Percentiles rank a stretch among this genome's conserved stretches.
phyloP scores from a whole-genome alignment of 2,113 vertebrate genomes.

The Vanacampus margaritifer region DNA sequence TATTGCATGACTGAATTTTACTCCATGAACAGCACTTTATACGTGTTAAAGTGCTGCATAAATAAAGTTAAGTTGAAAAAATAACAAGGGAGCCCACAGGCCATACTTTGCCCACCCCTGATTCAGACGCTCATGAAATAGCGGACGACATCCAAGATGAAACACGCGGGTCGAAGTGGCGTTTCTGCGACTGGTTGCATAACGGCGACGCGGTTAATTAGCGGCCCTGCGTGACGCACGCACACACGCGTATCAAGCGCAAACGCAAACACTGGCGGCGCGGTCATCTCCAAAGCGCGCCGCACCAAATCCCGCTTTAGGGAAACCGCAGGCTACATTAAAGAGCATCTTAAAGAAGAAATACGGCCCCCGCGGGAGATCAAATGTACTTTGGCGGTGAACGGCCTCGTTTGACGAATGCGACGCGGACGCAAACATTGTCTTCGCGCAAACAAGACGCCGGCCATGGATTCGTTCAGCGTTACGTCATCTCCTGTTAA shows the following conservation, averaged over 20 bases:
- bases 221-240: slow-evolving; percentile 34
- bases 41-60: too few species aligned
- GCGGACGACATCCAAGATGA: slow-evolving; percentile 18
- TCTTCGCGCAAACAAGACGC: slow-evolving; percentile 4
- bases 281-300: slow-evolving; percentile 28
- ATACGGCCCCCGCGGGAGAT: slow-evolving; percentile 21
- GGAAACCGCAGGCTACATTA: slow-evolving; percentile 38
- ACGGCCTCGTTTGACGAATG: slow-evolving; percentile 17
- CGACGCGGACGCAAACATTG: neutral
- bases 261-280: slow-evolving; percentile 21
- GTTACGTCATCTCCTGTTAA: slow-evolving; percentile 6
- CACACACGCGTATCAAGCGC: slow-evolving; percentile 38
- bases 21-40: too few species aligned
- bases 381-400: slow-evolving; percentile 8
- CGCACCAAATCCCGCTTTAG: slow-evolving; percentile 29
- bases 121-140: neutral
- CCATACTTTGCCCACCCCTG: too few species aligned
- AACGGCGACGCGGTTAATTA: slow-evolving; percentile 39
- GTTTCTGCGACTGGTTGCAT: neutral
- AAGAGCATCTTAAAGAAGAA: slow-evolving; percentile 23
- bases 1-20: too few species aligned
- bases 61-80: too few species aligned
- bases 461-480: neutral
- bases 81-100: too few species aligned
- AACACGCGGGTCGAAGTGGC: slow-evolving; percentile 7